Evolutionary conservation across 2,797 vertebrate species (phyloP), one percentile per base, ranked within the genome.

Genomic region (Anguilla anguilla): DNA sequence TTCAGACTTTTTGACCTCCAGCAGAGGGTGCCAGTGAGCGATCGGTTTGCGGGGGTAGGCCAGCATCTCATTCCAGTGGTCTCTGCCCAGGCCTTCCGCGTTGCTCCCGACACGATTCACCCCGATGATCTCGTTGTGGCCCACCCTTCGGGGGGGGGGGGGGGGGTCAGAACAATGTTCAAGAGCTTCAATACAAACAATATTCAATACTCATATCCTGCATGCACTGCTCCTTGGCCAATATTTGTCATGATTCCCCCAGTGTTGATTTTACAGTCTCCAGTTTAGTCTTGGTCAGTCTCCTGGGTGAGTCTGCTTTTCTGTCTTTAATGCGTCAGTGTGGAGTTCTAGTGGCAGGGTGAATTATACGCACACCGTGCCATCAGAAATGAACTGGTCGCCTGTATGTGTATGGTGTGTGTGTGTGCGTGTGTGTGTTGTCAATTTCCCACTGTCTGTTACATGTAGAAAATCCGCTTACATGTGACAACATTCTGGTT

Each of bases 41-140:
- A 97, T 97, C 89, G 97, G 97, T 92, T 97, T 97, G 90, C 97
- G 95, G 0, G 97, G 97, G 86, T 97, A 97, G 0, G 96, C 96
- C 93, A 97, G 91, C 97, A 97, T 97, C 95, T 97, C 97, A 0
- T 97, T 97, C 97, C 97, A 97, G 92, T 97, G 97, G 93, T 97
- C 97, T 84, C 97, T 94, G 87, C 97, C 97, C 90, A 97, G 93
- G 0, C 97, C 97, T 87, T 97, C 97, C 0, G 96, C 96, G 0
- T 11, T 96, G 88, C 95, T 90, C 11, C 97, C 97, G 88, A 97
- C 96, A 0, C 96, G 94, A 69, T 96, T 97, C 43, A 97, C 96
- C 15, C 97, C 97, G 39, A 97, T 97, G 88, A 97, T 95, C 92
- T 97, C 97, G 11, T 97, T 97, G 92, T 97, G 97, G n/a, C 97